Base-by-base conservation (phyloP, 2,888 invertebrate species). In the Epinotia nisella region DNA sequence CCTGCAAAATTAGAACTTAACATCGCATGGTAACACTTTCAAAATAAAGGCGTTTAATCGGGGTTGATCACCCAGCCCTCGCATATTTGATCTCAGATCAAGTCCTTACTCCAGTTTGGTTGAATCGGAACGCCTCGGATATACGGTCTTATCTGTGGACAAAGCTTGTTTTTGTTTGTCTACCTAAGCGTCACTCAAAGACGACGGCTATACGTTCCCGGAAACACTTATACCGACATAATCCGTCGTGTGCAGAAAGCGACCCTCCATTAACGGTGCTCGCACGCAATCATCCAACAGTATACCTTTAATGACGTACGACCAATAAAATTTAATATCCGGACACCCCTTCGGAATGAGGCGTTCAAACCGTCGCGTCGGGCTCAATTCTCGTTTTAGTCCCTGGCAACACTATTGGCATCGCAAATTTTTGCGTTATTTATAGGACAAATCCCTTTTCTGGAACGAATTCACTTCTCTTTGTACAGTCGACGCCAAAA, bases 311-410 rank as follows among this genome's bases (percentile, higher is more conserved):
- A 61, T 71, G 67, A 60, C n/a, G 55, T 51, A 60, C 66, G 29
- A 60, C 60, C 45, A 35, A 71, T 71, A 67, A 71, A 71, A 71
- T 71, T 66, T 61, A 71, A 67, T 55, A 55, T 67, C 24, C 24
- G 19, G 59, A 51, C 59, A 66, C n/a, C 45, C 66, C 21, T 29
- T 51, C 41, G 49, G 13, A 71, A 49, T 67, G 41, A 49, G 19
- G 10, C 21, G 53, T 15, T 60, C 11, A 21, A 70, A 60, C 21
- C 41, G 55, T 61, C 53, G 56, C 29, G 35, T 21, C 59, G 17
- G 49, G 11, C 21, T 53, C n/a, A 53, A 55, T 61, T 53, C 55
- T 65, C n/a, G 35, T 5, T n/a, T n/a, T n/a, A 67, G n/a, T 39
- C 19, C 29, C 7, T 53, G 35, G 19, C 51, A 24, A 4, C 10